Evolutionary conservation across 2,113 vertebrate genomes (phyloP), one percentile per base, ranked within the genome.

Genomic region (Pionites leucogaster): DNA sequence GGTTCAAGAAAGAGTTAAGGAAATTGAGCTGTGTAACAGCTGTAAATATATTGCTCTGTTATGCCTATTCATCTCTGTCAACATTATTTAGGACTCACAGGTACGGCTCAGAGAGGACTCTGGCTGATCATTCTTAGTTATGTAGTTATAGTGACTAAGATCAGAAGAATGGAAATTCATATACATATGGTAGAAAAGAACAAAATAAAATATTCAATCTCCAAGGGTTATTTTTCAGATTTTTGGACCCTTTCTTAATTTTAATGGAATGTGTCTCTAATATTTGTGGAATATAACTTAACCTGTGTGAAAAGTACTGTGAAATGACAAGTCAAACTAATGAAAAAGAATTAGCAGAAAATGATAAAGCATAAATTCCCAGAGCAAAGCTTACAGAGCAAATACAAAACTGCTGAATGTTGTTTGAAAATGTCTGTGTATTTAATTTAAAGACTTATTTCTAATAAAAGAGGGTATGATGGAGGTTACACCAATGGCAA

Each of bases 321-420:
- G 67, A 93, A 93, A 88, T 25, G 10, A 33, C n/a, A 93, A 88
- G 83, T 68, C 72, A 95, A 94, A 69, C 65, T 57, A 94, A 89
- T 79, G 72, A 88, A 68, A 86, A 92, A 68, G 39, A 94, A 91
- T 86, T 86, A 78, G 33, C 50, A 74, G 63, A 49, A 82, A 65
- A 90, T 71, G n/a, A 75, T 53, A 53, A 82, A 75, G 42, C 46
- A 52, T 80, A 41, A 72, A 74, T 75, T 76, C 70, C 63, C 57
- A 72, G 41, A 77, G 59, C 37, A 91, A 91, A 92, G 53, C 53
- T 86, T 69, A 52, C 57, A 95, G 65, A 88, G 44, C 72, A 91
- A 94, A 94, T 47, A 72, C 2, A 67, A 57, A 63, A 7, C 7
- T 0, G 2, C 37, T 69, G 62, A 79, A 28, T 7, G 7, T 7